phyloP scores from a whole-genome alignment of 2,113 vertebrate genomes.

The Rhineura floridana region DNA sequence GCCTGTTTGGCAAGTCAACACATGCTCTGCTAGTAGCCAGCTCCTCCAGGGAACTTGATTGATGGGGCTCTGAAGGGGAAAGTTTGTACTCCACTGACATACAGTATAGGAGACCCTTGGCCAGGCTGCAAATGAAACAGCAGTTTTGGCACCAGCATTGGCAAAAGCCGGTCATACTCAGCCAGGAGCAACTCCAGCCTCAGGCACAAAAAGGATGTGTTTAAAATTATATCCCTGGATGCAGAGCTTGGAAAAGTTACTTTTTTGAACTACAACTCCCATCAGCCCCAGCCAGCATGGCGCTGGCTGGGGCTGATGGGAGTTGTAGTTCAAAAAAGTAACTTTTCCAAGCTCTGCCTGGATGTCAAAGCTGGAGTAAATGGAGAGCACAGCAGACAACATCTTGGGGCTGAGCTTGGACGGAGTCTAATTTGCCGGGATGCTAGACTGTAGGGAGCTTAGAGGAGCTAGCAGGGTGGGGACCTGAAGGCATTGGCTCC shows the following conservation, averaged over 20 bases:
- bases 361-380: slow-evolving; percentile 4
- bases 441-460: background rate
- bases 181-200: slow-evolving; percentile 37
- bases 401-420: background rate
- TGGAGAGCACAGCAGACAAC: background rate
- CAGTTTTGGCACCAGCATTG: slow-evolving; percentile 30
- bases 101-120: slow-evolving; percentile 31
- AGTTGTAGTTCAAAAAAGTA: no score
- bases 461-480: no score
- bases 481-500: background rate
- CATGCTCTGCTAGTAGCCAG: background rate
- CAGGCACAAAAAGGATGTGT: slow-evolving; percentile 40
- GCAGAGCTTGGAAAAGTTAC: no score
- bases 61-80: slow-evolving; percentile 30
- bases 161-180: slow-evolving; percentile 29
- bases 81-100: slow-evolving; percentile 22
- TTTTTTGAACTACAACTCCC: no score
- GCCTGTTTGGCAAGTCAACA: background rate
- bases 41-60: background rate
- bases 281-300: no score
- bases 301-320: no score
- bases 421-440: background rate
- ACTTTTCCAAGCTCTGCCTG: no score
- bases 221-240: slow-evolving; percentile 44
- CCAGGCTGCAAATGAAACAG: slow-evolving; percentile 33